Base-by-base conservation (phyloP, 1,140 invertebrate genomes). In the Drosophila bocqueti region DNA sequence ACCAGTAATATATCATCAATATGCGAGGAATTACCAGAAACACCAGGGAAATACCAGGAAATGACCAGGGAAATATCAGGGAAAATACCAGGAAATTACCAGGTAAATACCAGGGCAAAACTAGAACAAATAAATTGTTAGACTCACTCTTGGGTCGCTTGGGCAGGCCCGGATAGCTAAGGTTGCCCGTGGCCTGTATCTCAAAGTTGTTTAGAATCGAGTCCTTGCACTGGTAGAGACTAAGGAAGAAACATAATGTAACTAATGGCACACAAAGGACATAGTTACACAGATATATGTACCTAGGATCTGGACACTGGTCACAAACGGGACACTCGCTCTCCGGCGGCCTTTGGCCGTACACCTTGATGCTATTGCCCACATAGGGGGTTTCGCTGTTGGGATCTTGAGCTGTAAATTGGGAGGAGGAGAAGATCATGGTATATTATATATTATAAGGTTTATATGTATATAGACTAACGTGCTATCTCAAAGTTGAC, bases 401-500 rank as follows among this genome's bases (percentile, higher is more conserved):
- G 4, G 92, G 92, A 85, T 92, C 90, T 83, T 93, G 91, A 7
- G 91, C 91, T 93, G 43, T 6, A 55, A 46, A 2, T 16, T 3
- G 29, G 10, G 4, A 26, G 34, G 3, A 36, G 7, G 24, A n/a
- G 13, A 2, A 4, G 26, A 16, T 11, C 7, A 9, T 36, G 18
- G 18, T 13, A 34, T 0, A 18, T 3, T 31, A 31, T 11, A 29
- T 29, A 29, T 10, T 31, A 31, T n/a, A 7, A n/a, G 10, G 2
- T 29, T 7, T 34, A n/a, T 18, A 11, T 36, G 10, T 13, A 36
- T 18, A 8, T 34, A 16, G 0, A 46, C 94, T 94, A 93, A 97
- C 97, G 96, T 92, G 95, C 94, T 34, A 97, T 92, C 29, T 94
- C 95, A 73, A 98, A 95, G 60, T 95, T 94, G n/a, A 97, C 97